Conservation (phyloP, 2,797 vertebrate genomes). For the Acestrorhynchus altus region DNA sequence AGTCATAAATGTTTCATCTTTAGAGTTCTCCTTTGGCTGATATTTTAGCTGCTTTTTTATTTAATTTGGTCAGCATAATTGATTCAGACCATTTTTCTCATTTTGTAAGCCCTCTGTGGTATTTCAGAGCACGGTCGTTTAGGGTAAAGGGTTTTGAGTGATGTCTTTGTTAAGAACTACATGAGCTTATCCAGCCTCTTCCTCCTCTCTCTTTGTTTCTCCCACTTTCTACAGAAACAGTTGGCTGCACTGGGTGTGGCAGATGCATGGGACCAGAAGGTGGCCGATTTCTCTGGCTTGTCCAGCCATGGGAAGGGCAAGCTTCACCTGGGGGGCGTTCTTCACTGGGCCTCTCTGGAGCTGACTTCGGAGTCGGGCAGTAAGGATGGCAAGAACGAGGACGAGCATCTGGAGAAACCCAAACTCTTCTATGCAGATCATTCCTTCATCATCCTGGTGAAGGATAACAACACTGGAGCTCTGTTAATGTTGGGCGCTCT, state of each 20-base stretch:
- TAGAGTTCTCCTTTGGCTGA: constrained; percentile 41
- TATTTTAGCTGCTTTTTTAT: constrained; percentile 57
- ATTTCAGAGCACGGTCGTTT: constrained; percentile 24
- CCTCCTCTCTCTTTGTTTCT: not conserved
- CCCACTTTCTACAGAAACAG: constrained; percentile 63
- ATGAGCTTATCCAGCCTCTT: not conserved
- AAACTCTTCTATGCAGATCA: constrained; percentile 72
- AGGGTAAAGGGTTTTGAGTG: constrained; percentile 22
- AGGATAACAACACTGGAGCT: constrained; percentile 66
- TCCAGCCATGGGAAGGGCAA: constrained; percentile 52
- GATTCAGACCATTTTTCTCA: constrained; percentile 59
- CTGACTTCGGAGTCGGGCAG: constrained; percentile 61
- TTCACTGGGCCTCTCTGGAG: constrained; percentile 75
- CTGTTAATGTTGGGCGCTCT: constrained; percentile 75
- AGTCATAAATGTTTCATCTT: constrained; percentile 49
- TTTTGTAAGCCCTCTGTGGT: constrained; percentile 34
- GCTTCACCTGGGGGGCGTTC: constrained; percentile 65
- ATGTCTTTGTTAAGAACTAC: not conserved
- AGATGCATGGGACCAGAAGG: constrained; percentile 64
- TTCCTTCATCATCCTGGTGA: constrained; percentile 69
- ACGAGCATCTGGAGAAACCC: constrained; percentile 61
- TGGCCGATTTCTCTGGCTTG: constrained; percentile 67
- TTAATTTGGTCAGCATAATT: constrained; percentile 67
- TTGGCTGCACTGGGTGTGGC: constrained; percentile 71
- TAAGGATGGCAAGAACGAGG: constrained; percentile 43